Percentiles rank a stretch among this genome's conserved stretches.
phyloP scores from a whole-genome alignment of 2,113 vertebrate genomes.

The Struthio camelus region DNA sequence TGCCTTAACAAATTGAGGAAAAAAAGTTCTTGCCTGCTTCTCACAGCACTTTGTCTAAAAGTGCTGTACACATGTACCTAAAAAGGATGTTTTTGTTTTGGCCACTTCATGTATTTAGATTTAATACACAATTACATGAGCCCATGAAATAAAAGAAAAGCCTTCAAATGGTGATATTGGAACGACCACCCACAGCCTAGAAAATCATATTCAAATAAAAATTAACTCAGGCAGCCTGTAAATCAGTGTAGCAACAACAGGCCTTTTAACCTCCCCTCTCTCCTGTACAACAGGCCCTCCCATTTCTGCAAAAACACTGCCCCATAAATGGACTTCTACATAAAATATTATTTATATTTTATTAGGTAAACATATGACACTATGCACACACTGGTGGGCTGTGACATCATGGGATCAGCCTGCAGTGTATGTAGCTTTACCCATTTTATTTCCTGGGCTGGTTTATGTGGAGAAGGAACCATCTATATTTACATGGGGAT shows the following conservation, averaged over 20 bases:
- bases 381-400: constrained; percentile 50
- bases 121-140: background rate
- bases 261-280: background rate
- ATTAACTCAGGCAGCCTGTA: constrained; percentile 48
- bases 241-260: constrained; percentile 28
- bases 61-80: rapidly evolving
- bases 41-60: background rate
- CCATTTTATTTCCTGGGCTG: background rate
- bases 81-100: background rate
- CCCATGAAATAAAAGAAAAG: background rate
- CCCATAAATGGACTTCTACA: constrained; percentile 33
- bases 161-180: background rate
- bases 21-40: background rate
- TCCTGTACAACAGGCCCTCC: constrained; percentile 19
- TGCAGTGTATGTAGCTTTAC: background rate
- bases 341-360: constrained; percentile 62
- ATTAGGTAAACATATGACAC: constrained; percentile 67
- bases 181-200: constrained; percentile 44
- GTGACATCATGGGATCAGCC: constrained; percentile 41
- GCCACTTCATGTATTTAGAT: background rate
- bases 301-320: constrained; percentile 2
- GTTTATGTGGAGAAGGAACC: background rate
- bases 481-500: background rate
- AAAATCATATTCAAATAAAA: constrained; percentile 32
- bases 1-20: background rate